Base-by-base conservation (phyloP, 2,888 invertebrate genomes). In the Clusia tigrina region DNA sequence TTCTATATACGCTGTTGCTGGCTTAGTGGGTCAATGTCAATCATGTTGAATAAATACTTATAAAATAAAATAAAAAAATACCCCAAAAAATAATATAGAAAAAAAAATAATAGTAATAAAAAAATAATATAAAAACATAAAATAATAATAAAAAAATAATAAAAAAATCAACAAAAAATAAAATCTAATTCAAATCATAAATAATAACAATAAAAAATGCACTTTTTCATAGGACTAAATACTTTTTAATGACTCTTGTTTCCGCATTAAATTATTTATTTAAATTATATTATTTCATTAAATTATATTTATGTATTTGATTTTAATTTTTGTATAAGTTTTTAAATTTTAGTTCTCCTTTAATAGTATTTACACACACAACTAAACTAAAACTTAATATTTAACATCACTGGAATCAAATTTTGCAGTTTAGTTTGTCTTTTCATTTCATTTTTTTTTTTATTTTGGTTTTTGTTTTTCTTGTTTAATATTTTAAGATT, bases 351-450 rank as follows among this genome's bases (percentile, higher is more conserved):
- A 68, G 62, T n/a, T 51, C 53, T 25, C 17, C 18, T 18, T 51
- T 57, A 2, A n/a, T n/a, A n/a, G n/a, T n/a, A n/a, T 23, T 15
- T 38, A 37, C 63, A 63, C 56, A 63, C 51, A 60, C 65, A 63
- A 62, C 62, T 66, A 66, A 64, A 57, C 67, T 67, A 68, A 65
- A 75, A 77, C 80, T 77, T 79, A 79, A 75, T 62, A 66, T 61
- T 78, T 73, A n/a, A 78, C 75, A 80, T 80, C 81, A 80, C 79
- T 79, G 81, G 78, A 77, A 76, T 74, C 73, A 67, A 71, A 71
- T 68, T 32, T 59, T 51, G 20, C 24, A 38, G 52, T 25, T 10
- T 26, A n/a, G 24, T 10, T 54, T 56, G 62, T 60, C 25, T 26
- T 59, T 56, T 32, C n/a, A 15, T 10, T 42, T 42, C 10, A 6